A percentile compares a stretch with the other conserved stretches of the same genome.
These are phyloP conservation scores for Drosophila nr. perissopoda DNA, from an alignment of 2,888 invertebrate species.

Conservation along the genomic window DNA sequence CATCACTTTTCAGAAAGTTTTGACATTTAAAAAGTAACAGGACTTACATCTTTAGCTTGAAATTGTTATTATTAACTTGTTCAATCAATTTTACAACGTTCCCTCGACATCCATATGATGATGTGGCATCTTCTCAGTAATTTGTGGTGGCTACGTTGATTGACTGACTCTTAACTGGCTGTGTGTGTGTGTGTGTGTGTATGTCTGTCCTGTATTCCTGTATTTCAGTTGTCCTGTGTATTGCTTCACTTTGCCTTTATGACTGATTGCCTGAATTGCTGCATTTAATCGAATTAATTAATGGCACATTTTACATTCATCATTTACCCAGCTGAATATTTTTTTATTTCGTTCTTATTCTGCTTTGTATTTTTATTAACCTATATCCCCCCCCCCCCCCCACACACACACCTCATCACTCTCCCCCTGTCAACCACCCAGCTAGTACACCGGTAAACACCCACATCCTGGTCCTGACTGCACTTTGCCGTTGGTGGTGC, in stretches of 20 bases:
- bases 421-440: background rate
- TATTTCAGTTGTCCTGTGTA: slow-evolving; percentile 15
- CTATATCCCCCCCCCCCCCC: slow-evolving; percentile 22
- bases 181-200: background rate
- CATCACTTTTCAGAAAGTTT: background rate
- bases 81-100: slow-evolving; percentile 11
- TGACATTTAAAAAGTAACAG: background rate
- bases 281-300: slow-evolving; percentile 80
- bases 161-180: slow-evolving; percentile 49
- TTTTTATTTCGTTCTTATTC: slow-evolving; percentile 54
- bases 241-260: slow-evolving; percentile 46
- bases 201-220: background rate
- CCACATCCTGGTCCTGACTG: slow-evolving; percentile 50
- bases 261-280: slow-evolving; percentile 73
- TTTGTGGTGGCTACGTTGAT: slow-evolving; percentile 45
- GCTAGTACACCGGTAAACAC: slow-evolving; percentile 5
- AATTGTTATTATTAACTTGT: background rate
- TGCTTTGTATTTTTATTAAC: slow-evolving; percentile 62
- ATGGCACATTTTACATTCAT: slow-evolving; percentile 79
- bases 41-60: background rate
- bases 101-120: background rate
- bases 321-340: slow-evolving; percentile 69
- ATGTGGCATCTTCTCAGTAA: slow-evolving; percentile 13
- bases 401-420: background rate
- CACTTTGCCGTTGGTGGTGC: slow-evolving; percentile 37